These are phyloP conservation scores for Brachionus manjavacas DNA, from an alignment of 1,140 invertebrate species.

Conservation along the genomic window DNA sequence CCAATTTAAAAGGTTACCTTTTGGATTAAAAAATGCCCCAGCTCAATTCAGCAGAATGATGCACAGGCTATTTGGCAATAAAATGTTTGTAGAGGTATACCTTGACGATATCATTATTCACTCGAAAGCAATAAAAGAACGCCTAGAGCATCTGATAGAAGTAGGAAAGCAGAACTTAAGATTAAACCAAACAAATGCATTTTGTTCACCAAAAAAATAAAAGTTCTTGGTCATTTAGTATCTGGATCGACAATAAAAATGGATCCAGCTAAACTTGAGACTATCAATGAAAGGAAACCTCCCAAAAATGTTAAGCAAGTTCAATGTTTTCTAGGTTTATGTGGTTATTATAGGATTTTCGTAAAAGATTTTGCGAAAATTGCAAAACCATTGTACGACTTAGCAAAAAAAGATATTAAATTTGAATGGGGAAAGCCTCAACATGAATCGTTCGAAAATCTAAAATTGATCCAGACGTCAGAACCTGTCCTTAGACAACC, in stretches of 20 bases:
- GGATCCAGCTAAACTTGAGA: constrained; percentile 44
- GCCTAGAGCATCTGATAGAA: not conserved
- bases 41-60: constrained; percentile 43
- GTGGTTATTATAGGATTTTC: constrained; percentile 54
- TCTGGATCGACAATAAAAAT: constrained; percentile 42
- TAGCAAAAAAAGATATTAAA: constrained; percentile 53
- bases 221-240: constrained; percentile 44
- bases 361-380: constrained; percentile 51
- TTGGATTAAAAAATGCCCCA: constrained; percentile 45
- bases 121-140: not conserved
- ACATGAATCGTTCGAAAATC: constrained; percentile 44
- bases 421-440: constrained; percentile 44
- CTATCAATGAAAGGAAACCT: constrained; percentile 44
- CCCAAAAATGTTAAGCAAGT: constrained; percentile 51
- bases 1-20: constrained; percentile 43
- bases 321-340: constrained; percentile 57
- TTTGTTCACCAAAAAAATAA: constrained; percentile 44
- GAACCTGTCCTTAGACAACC: constrained; percentile 46
- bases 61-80: not conserved
- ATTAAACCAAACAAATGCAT: constrained; percentile 23
- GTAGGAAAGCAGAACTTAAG: not conserved
- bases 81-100: constrained; percentile 13
- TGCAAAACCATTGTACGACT: constrained; percentile 50
- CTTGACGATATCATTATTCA: constrained; percentile 31
- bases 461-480: constrained; percentile 44